Percentiles rank a stretch among this genome's conserved stretches.
Conservation (phyloP, 2,888 invertebrate genomes). For the Rambutsinella grinnellia region DNA sequence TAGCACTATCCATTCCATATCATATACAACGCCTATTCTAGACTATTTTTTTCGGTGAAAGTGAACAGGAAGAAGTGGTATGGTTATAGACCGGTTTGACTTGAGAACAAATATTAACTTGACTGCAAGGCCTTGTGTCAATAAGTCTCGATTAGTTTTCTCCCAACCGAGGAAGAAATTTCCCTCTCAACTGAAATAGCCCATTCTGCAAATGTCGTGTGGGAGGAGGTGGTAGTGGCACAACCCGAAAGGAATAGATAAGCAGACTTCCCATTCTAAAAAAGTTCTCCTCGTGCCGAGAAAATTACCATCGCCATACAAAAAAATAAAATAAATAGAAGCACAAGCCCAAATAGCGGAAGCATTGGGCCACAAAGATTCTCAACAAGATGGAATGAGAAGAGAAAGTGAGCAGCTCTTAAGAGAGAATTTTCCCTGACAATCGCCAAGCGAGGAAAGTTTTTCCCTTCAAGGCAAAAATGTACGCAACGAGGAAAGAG, state of each 20-base stretch:
- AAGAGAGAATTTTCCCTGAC: neutral
- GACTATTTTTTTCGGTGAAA: too few relatives aligned
- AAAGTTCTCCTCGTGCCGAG: too few relatives aligned
- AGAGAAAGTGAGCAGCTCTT: conserved; percentile 29
- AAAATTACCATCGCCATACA: too few relatives aligned
- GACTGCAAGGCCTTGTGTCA: conserved; percentile 43
- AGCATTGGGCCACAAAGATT: conserved; percentile 28
- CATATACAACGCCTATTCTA: too few relatives aligned
- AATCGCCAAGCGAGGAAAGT: neutral
- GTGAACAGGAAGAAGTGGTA: neutral
- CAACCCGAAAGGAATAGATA: too few relatives aligned
- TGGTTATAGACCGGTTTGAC: neutral
- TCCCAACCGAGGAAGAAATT: too few relatives aligned
- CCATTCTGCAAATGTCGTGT: too few relatives aligned
- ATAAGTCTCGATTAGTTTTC: conserved; percentile 45
- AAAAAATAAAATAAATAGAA: too few relatives aligned
- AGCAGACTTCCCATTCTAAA: too few relatives aligned
- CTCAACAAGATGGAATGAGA: conserved; percentile 17
- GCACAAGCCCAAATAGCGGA: conserved; percentile 17
- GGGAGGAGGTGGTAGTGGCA: too few relatives aligned
- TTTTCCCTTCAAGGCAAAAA: conserved; percentile 24
- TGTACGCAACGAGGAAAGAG: neutral
- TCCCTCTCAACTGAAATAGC: too few relatives aligned
- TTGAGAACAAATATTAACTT: conserved; percentile 40
- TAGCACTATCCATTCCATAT: conserved; percentile 18